Percentiles rank a stretch among this genome's conserved stretches.
Evolutionary conservation across 2,797 vertebrate species (phyloP).

Genomic region (Thamnophis elegans): DNA sequence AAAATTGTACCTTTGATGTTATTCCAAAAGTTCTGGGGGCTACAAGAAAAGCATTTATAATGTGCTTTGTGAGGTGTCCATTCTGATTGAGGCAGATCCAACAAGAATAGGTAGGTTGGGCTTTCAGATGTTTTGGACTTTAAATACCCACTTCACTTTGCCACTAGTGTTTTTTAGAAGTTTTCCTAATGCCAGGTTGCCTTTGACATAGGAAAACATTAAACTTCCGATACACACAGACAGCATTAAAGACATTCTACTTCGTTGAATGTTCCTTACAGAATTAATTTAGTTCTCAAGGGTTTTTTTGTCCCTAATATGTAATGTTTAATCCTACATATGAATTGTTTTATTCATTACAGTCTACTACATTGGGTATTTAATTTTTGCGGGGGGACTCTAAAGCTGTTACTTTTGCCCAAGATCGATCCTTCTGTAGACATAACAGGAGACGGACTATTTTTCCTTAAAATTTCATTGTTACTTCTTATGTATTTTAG

Average conservation of each 20-base stretch:
- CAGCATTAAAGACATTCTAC: background rate
- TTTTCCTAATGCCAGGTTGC: background rate
- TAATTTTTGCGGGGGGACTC: background rate
- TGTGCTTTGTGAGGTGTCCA: background rate
- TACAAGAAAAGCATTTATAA: background rate
- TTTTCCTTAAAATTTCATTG: background rate
- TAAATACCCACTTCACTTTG: background rate
- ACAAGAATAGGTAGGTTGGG: background rate
- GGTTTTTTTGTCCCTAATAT: background rate
- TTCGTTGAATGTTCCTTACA: conserved; percentile 5
- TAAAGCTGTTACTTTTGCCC: conserved; percentile 1
- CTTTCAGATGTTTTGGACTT: background rate
- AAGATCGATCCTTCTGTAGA: background rate
- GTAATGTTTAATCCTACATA: background rate
- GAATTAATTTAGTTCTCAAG: conserved; percentile 19
- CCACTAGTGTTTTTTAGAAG: background rate
- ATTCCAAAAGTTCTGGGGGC: background rate
- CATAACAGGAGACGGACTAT: background rate
- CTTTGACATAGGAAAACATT: background rate
- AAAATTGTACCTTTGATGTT: background rate
- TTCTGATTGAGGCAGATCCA: background rate
- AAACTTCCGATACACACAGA: background rate
- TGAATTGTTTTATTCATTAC: conserved; percentile 11
- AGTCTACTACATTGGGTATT: background rate
- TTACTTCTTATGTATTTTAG: conserved; percentile 69